These are phyloP conservation scores for Idris sp. DNA, from an alignment of 1,140 invertebrate genomes.

Conservation along the genomic window DNA sequence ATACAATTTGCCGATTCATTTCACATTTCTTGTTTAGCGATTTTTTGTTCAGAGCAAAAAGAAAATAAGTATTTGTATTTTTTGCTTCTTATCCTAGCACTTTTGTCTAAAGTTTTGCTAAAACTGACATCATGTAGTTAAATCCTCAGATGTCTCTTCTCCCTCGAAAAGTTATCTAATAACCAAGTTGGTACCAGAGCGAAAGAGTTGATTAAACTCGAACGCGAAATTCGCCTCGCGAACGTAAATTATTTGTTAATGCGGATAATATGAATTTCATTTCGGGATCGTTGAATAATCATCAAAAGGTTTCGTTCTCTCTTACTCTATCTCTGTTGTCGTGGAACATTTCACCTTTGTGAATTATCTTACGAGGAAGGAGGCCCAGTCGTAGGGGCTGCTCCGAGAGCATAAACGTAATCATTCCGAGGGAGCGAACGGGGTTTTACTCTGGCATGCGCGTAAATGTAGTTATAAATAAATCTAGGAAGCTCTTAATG, in stretches of 20 bases:
- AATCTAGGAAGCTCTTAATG: conserved; percentile 79
- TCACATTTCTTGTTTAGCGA: too few species aligned
- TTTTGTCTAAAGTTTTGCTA: too few species aligned
- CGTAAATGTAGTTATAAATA: conserved; percentile 80
- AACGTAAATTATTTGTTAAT: conserved; percentile 62
- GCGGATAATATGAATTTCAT: conserved; percentile 64
- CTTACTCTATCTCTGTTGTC: too few species aligned
- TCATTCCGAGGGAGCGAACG: conserved; percentile 73
- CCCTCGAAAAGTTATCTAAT: conserved; percentile 49
- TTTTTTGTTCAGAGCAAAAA: too few species aligned
- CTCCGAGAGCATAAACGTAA: conserved; percentile 77
- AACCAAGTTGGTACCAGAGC: conserved; percentile 39
- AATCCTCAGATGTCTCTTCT: too few species aligned
- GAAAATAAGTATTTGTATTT: too few species aligned
- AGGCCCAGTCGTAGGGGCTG: too few species aligned
- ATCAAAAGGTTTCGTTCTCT: too few species aligned
- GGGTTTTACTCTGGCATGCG: conserved; percentile 71
- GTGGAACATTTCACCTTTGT: too few species aligned
- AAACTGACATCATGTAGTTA: background rate
- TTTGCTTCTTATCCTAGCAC: too few species aligned
- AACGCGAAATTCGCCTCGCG: conserved; percentile 17
- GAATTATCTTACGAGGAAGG: conserved; percentile 47
- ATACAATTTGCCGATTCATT: conserved; percentile 79
- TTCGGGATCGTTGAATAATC: conserved; percentile 61
- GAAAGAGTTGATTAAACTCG: conserved; percentile 59